Base-by-base conservation (phyloP, 2,888 invertebrate species). In the Aphodius sticticus region DNA sequence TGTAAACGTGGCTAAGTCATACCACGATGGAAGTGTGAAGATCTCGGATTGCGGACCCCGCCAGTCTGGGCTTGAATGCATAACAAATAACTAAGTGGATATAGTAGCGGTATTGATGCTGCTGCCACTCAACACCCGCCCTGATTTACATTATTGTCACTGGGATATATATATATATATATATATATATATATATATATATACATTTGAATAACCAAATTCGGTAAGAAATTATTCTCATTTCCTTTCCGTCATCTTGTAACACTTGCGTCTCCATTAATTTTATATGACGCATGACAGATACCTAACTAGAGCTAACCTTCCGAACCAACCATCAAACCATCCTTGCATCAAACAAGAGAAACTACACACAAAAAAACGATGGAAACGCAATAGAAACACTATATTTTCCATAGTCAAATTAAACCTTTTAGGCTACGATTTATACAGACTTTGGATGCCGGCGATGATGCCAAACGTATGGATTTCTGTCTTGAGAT, bases 71-170 rank as follows among this genome's bases (percentile, higher is more conserved):
- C 84, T 87, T 88, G 88, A 88, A 88, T 88, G 87, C 88, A 88
- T 88, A 88, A 88, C 88, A 88, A 88, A 88, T 88, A 88, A 86
- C 87, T 86, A 85, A 87, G 86, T 87, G 86, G 86, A 87, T 87
- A 86, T 86, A 84, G 85, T 85, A 83, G 82, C 83, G 83, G 85
- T 86, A 86, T 87, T 86, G 86, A 86, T 86, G 85, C 84, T 83
- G 82, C 84, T 86, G 85, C 86, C 86, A 85, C 84, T 85, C 86
- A 85, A 85, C 84, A 85, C 84, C 84, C 84, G 84, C 83, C 78
- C 82, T 84, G 84, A 85, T 84, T 85, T 85, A 84, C 85, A 85
- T 85, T 84, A 84, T 85, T 84, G 83, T 81, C 81, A 79, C 80
- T 78, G 70, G 81, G 75, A 26, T 77, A 82, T 80, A 78, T 80